Percentiles rank a stretch among this genome's conserved stretches.
Conservation (phyloP, 2,888 invertebrate genomes). For the Polymixis lichenea region DNA sequence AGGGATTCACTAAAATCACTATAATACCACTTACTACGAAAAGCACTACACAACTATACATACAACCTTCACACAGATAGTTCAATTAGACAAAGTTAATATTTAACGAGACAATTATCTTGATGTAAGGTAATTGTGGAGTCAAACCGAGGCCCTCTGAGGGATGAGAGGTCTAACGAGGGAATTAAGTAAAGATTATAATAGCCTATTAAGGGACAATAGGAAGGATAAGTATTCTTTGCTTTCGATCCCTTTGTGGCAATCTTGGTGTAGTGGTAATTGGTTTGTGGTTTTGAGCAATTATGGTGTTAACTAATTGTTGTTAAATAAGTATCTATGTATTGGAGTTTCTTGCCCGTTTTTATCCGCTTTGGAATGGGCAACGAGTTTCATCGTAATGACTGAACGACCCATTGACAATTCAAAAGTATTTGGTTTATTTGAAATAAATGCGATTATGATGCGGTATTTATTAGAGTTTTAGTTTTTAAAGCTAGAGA, state of each 20-base stretch:
- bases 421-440: no score
- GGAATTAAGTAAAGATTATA: conserved; percentile 43
- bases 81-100: conserved; percentile 63
- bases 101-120: conserved; percentile 62
- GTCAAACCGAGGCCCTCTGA: conserved; percentile 24
- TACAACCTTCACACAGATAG: conserved; percentile 6
- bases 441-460: no score
- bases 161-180: conserved; percentile 25
- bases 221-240: conserved; percentile 32
- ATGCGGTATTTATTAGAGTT: no score
- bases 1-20: neutral
- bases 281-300: conserved; percentile 11
- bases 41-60: neutral
- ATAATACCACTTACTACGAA: neutral
- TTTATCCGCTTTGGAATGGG: no score
- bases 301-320: neutral
- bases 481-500: no score
- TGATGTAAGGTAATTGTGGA: conserved; percentile 52
- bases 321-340: neutral
- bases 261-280: conserved; percentile 16
- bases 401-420: no score
- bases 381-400: no score
- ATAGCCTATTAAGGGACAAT: conserved; percentile 51
- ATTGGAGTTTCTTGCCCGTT: no score
- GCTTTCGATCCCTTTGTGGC: neutral